Evolutionary conservation across 2,113 vertebrate species (phyloP).

Genomic region (Okapia johnstoni): DNA sequence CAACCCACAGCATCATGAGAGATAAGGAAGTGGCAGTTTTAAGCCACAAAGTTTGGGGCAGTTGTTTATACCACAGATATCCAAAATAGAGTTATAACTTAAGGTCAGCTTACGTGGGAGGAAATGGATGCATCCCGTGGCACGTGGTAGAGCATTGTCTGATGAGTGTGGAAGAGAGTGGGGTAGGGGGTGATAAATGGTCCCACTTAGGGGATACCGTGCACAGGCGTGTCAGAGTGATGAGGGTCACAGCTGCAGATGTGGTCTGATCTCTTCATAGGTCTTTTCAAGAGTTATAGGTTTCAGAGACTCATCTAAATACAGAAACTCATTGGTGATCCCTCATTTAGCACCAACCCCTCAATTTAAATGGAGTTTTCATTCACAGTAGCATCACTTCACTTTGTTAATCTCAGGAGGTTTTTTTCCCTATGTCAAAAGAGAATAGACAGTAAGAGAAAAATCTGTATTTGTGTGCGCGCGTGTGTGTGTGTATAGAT

Average conservation of each 20-base stretch:
- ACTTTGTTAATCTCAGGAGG: background rate
- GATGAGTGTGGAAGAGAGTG: background rate
- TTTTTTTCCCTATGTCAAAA: background rate
- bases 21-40: background rate
- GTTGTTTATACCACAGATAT: background rate
- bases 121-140: background rate
- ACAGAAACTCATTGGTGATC: background rate
- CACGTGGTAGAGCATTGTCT: background rate
- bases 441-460: background rate
- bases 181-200: accelerated
- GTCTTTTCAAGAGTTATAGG: background rate
- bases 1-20: background rate
- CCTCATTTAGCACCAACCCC: background rate
- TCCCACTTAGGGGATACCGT: background rate
- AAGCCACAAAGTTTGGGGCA: background rate
- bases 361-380: background rate
- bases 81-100: background rate
- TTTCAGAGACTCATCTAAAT: background rate
- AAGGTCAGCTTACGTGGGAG: background rate
- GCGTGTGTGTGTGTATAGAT: background rate
- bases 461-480: background rate
- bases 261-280: background rate
- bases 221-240: background rate
- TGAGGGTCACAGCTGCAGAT: background rate
- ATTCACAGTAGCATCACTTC: background rate